Evolutionary conservation across 1,140 invertebrate genomes (phyloP).

Genomic region (Paraescarpia echinospica): DNA sequence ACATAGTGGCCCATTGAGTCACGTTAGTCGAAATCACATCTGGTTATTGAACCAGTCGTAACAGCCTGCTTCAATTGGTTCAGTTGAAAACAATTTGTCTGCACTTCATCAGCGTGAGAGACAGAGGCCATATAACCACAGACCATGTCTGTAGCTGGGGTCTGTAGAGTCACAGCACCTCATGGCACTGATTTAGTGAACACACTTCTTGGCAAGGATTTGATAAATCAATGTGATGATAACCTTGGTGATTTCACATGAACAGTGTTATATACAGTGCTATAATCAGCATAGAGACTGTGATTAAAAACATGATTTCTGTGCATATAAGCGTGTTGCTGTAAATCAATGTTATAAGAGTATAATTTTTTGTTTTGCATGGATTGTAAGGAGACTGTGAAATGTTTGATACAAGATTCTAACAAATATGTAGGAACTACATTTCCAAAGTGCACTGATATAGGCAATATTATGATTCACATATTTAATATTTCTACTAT

Average conservation of each 20-base stretch:
- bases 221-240: not conserved
- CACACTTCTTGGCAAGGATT: not conserved
- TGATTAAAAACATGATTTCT: not conserved
- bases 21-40: not conserved
- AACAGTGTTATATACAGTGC: too few species aligned
- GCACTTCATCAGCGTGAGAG: not conserved
- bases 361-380: not conserved
- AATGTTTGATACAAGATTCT: not conserved
- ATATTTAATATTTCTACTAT: not conserved
- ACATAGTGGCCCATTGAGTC: not conserved
- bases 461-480: not conserved
- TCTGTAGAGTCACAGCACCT: not conserved
- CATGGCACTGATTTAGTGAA: not conserved
- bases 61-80: not conserved
- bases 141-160: not conserved
- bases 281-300: not conserved
- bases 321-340: not conserved
- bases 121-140: not conserved
- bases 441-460: not conserved
- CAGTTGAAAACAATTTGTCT: slow-evolving; percentile 6
- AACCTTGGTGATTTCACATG: too few species aligned
- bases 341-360: not conserved
- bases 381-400: not conserved
- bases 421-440: not conserved
- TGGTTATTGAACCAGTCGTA: not conserved